These are phyloP conservation scores for Trigoniulus corallinus DNA, from an alignment of 1,140 invertebrate species.

Conservation along the genomic window DNA sequence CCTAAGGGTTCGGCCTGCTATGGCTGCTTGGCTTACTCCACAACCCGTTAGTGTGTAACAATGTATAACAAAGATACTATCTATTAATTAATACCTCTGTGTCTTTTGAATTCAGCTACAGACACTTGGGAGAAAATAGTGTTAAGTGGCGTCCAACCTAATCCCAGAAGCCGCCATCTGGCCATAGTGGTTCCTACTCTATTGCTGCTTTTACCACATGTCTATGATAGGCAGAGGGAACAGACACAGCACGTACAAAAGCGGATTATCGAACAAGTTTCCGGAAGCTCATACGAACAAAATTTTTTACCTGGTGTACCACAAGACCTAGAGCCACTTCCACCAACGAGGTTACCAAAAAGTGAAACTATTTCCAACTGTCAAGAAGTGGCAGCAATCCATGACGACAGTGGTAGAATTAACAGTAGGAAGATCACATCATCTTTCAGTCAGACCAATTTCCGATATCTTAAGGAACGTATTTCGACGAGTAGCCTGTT, in stretches of 20 bases:
- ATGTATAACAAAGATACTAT: too few relatives aligned
- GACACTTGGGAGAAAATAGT: constrained; percentile 58
- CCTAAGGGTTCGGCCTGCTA: too few relatives aligned
- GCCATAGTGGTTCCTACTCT: constrained; percentile 18
- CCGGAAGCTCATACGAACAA: not conserved
- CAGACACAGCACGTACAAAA: not conserved
- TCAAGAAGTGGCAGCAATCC: not conserved
- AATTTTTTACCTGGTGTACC: constrained; percentile 19
- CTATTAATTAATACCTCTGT: constrained; percentile 6
- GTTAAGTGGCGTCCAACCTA: constrained; percentile 47
- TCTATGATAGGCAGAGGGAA: too few relatives aligned
- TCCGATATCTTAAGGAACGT: not conserved
- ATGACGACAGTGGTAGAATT: not conserved
- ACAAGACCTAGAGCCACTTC: too few relatives aligned
- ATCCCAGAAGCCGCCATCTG: constrained; percentile 43
- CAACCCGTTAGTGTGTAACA: too few relatives aligned
- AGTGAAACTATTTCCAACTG: constrained; percentile 10
- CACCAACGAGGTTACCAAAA: constrained; percentile 15
- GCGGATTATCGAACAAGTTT: not conserved
- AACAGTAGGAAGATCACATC: not conserved
- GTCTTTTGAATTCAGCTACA: constrained; percentile 34
- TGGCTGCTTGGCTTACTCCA: too few relatives aligned
- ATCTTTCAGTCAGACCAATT: constrained; percentile 6
- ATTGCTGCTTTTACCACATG: constrained; percentile 2
- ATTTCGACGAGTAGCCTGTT: constrained; percentile 6